Conservation (phyloP, 2,113 vertebrate species). For the Cheilinus undulatus region DNA sequence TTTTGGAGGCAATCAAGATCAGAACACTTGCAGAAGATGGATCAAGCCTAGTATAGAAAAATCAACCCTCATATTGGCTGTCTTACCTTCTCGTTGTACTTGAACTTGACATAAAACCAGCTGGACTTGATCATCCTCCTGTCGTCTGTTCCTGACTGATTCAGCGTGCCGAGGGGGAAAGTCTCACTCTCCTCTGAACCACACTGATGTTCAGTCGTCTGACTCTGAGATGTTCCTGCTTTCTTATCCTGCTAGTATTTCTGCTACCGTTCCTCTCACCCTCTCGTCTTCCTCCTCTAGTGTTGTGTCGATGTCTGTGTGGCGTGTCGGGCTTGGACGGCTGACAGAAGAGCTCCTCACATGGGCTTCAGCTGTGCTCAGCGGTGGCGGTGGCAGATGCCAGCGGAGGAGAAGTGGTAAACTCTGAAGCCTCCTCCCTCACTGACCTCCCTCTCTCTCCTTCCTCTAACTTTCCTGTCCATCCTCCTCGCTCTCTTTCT, state of each 20-base stretch:
- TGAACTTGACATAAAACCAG: conserved; percentile 99
- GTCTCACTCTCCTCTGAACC: conserved; percentile 29
- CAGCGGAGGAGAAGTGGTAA: conserved; percentile 81
- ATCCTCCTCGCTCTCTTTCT: conserved; percentile 29
- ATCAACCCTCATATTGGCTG: conserved; percentile 34
- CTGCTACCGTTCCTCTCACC: conserved; percentile 54
- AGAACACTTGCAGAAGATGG: neutral
- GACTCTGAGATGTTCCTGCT: conserved; percentile 41
- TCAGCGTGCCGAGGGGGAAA: conserved; percentile 6
- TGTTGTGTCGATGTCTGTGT: conserved; percentile 35
- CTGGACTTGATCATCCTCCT: conserved; percentile 97
- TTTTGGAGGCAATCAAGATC: neutral
- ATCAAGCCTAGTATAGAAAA: neutral
- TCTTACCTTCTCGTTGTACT: conserved; percentile 97
- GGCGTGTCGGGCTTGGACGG: conserved; percentile 82
- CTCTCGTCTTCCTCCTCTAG: conserved; percentile 35
- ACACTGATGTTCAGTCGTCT: conserved; percentile 8
- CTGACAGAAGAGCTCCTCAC: conserved; percentile 88
- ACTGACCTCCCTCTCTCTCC: conserved; percentile 29
- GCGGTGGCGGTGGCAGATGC: conserved; percentile 85
- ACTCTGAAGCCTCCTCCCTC: conserved; percentile 39
- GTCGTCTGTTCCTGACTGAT: conserved; percentile 47
- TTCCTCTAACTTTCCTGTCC: conserved; percentile 32
- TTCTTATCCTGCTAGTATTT: conserved; percentile 52
- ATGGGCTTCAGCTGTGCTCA: conserved; percentile 85